Percentiles rank a stretch among this genome's conserved stretches.
Conservation (phyloP, 2,888 invertebrate genomes). For the Galerucella calmariensis region DNA sequence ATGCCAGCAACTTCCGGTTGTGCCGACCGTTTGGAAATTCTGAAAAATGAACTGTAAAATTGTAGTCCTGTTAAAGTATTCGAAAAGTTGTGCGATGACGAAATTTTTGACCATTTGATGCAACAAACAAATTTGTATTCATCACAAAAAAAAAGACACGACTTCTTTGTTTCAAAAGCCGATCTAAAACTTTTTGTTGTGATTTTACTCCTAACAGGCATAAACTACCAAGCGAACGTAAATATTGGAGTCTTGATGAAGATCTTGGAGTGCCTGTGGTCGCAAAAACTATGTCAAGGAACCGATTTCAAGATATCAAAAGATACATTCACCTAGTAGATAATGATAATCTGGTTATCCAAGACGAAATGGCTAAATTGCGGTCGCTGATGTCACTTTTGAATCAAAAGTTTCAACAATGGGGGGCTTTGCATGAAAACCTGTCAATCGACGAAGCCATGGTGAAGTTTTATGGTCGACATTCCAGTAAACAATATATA, state of each 20-base stretch:
- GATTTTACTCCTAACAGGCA: slow-evolving; percentile 5
- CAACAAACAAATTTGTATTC: slow-evolving; percentile 6
- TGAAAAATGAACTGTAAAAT: too few relatives aligned
- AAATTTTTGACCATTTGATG: slow-evolving; percentile 9
- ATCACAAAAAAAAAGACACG: slow-evolving; percentile 7
- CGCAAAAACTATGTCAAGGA: slow-evolving; percentile 38
- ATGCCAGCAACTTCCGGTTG: too few relatives aligned
- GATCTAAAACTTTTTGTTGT: slow-evolving; percentile 4
- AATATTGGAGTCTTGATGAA: too few relatives aligned
- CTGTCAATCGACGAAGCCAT: slow-evolving; percentile 45
- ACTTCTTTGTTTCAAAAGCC: slow-evolving; percentile 9
- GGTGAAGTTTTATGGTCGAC: slow-evolving; percentile 50
- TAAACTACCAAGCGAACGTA: too few relatives aligned
- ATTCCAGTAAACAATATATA: slow-evolving; percentile 49
- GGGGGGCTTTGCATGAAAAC: slow-evolving; percentile 42
- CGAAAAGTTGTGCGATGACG: slow-evolving; percentile 1
- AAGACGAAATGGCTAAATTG: slow-evolving; percentile 40
- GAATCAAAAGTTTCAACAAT: slow-evolving; percentile 40
- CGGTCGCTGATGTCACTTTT: too few relatives aligned
- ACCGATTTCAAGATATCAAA: slow-evolving; percentile 47
- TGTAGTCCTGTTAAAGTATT: not conserved
- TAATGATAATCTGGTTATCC: slow-evolving; percentile 39
- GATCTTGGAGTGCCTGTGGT: not conserved
- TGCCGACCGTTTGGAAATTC: slow-evolving; percentile 5
- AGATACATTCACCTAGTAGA: slow-evolving; percentile 41